These are phyloP conservation scores for Sarcophaga bullata DNA, from an alignment of 1,140 invertebrate species.

Conservation along the genomic window DNA sequence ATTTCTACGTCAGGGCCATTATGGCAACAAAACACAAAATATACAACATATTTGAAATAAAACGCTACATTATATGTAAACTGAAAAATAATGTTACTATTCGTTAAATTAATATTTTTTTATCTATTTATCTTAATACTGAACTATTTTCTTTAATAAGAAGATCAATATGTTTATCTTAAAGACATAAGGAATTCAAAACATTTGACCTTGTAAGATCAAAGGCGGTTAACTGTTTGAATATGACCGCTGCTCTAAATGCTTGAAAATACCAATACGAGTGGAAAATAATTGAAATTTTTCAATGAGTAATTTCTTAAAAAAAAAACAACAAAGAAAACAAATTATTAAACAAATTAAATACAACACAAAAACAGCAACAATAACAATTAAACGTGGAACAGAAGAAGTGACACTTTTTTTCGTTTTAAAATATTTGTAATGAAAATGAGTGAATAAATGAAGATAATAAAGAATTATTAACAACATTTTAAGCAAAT, in stretches of 20 bases:
- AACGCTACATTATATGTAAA: too few species aligned
- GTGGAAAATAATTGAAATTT: background rate
- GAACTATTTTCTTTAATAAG: background rate
- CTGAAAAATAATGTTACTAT: too few species aligned
- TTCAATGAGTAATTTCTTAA: background rate
- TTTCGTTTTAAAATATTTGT: too few species aligned
- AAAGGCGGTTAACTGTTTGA: background rate
- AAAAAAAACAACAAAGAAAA: background rate
- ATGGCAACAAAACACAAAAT: too few species aligned
- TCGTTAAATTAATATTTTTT: too few species aligned
- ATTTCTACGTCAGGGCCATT: too few species aligned
- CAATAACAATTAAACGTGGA: too few species aligned
- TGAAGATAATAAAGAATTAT: background rate
- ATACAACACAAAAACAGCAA: too few species aligned
- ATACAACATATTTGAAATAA: too few species aligned
- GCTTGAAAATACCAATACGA: background rate
- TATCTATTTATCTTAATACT: too few species aligned
- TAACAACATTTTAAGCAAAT: constrained; percentile 26
- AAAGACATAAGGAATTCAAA: background rate
- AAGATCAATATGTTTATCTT: constrained; percentile 15
- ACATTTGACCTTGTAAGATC: background rate
- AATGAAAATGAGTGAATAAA: too few species aligned
- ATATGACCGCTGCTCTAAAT: background rate
- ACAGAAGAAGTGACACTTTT: too few species aligned
- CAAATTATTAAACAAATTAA: background rate